Conservation (phyloP, 2,888 invertebrate genomes). For the Eilema caniola region DNA sequence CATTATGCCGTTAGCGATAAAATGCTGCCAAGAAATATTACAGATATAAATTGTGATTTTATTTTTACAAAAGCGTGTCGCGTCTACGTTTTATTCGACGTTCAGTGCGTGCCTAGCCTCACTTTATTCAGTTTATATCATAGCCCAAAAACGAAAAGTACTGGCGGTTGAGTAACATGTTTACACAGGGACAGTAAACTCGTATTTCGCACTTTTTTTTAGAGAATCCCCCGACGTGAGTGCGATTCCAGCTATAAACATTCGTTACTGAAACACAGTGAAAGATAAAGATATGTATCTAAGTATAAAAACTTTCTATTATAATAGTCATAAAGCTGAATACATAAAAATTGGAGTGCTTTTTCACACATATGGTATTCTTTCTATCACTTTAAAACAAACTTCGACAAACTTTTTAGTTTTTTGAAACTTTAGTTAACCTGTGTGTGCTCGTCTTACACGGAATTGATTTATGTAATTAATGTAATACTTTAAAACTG, state of each 20-base stretch:
- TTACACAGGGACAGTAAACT: conserved; percentile 56
- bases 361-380: conserved; percentile 31
- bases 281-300: conserved; percentile 43
- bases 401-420: conserved; percentile 50
- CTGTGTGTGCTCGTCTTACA: conserved; percentile 59
- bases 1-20: conserved; percentile 28
- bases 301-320: conserved; percentile 28
- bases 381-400: conserved; percentile 40
- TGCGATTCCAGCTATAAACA: conserved; percentile 65
- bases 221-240: conserved; percentile 56
- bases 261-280: conserved; percentile 54
- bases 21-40: conserved; percentile 24
- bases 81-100: conserved; percentile 24
- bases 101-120: conserved; percentile 51
- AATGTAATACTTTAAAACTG: conserved; percentile 44
- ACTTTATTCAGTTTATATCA: conserved; percentile 48
- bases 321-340: conserved; percentile 33
- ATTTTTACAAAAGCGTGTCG: conserved; percentile 33
- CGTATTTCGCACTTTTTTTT: conserved; percentile 59
- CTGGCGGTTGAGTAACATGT: conserved; percentile 52
- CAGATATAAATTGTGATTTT: conserved; percentile 32
- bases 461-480: conserved; percentile 58
- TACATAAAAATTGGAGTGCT: conserved; percentile 28
- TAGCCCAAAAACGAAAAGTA: conserved; percentile 46
- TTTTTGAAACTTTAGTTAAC: conserved; percentile 48